phyloP scores from a whole-genome alignment of 2,797 vertebrate genomes.

The Anguilla pacifica region DNA sequence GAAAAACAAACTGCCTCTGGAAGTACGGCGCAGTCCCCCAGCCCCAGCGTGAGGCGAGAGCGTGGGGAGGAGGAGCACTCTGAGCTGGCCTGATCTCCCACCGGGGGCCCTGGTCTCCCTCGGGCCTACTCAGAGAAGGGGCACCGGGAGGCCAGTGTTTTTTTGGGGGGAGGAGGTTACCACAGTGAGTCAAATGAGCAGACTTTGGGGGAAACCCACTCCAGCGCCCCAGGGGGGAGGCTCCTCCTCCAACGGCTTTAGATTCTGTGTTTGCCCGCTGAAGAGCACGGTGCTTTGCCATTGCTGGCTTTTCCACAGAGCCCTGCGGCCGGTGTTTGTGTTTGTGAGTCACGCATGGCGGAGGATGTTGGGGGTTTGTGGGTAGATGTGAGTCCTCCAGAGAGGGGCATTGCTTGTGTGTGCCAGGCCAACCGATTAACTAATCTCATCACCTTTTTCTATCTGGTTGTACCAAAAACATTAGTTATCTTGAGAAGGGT shows the following conservation, averaged over 20 bases:
- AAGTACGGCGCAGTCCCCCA: conserved; percentile 58
- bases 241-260: conserved; percentile 69
- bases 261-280: conserved; percentile 50
- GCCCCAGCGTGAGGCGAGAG: conserved; percentile 54
- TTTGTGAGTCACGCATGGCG: conserved; percentile 44
- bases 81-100: background rate
- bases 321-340: conserved; percentile 54
- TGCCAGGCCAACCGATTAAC: background rate
- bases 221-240: conserved; percentile 59
- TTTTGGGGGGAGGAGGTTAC: conserved; percentile 48
- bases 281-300: conserved; percentile 51
- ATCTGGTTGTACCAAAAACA: background rate
- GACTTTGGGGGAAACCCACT: background rate
- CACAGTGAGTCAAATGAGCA: background rate
- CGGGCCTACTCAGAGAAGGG: conserved; percentile 44
- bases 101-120: background rate
- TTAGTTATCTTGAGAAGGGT: background rate
- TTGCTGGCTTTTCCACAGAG: conserved; percentile 50
- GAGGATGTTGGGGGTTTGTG: conserved; percentile 25
- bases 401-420: background rate
- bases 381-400: conserved; percentile 33
- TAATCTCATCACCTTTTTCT: background rate
- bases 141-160: conserved; percentile 65
- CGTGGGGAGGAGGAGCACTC: conserved; percentile 40
- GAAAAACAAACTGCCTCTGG: conserved; percentile 62